Percentiles rank a stretch among this genome's conserved stretches.
phyloP scores from a whole-genome alignment of 2,113 vertebrate genomes.

The Todiramphus chloris region DNA sequence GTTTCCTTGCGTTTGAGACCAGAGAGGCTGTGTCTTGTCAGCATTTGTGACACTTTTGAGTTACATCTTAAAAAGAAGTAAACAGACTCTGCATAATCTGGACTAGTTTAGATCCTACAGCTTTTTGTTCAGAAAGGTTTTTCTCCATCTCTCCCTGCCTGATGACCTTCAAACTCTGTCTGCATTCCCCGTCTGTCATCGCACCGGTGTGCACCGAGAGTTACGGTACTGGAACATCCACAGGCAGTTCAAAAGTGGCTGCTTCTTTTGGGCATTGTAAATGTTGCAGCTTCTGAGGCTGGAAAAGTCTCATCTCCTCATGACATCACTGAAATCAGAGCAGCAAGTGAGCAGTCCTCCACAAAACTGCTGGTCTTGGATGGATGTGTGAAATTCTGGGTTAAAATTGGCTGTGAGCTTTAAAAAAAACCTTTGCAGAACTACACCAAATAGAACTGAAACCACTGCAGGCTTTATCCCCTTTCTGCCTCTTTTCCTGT shows the following conservation, averaged over 20 bases:
- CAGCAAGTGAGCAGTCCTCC: background rate
- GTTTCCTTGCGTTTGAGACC: background rate
- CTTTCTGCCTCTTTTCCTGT: background rate
- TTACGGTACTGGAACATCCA: background rate
- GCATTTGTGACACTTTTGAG: background rate
- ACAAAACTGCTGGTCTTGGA: background rate
- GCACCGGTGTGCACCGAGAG: rapidly evolving
- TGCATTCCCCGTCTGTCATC: background rate
- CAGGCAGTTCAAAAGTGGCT: background rate
- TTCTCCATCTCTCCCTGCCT: background rate
- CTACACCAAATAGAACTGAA: background rate
- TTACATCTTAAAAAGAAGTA: background rate
- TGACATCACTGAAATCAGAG: background rate
- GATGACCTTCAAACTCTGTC: background rate
- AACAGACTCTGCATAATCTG: background rate
- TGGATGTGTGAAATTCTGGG: background rate
- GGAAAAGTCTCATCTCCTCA: background rate
- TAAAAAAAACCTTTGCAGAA: background rate
- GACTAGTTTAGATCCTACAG: background rate
- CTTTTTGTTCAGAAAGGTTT: background rate
- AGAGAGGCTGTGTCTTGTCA: background rate
- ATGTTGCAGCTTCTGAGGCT: background rate
- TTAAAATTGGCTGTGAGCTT: background rate
- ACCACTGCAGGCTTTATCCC: background rate
- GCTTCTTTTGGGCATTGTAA: background rate